Percentiles rank a stretch among this genome's conserved stretches.
Conservation (phyloP, 2,888 invertebrate genomes). For the Zhengitettix transpicula region DNA sequence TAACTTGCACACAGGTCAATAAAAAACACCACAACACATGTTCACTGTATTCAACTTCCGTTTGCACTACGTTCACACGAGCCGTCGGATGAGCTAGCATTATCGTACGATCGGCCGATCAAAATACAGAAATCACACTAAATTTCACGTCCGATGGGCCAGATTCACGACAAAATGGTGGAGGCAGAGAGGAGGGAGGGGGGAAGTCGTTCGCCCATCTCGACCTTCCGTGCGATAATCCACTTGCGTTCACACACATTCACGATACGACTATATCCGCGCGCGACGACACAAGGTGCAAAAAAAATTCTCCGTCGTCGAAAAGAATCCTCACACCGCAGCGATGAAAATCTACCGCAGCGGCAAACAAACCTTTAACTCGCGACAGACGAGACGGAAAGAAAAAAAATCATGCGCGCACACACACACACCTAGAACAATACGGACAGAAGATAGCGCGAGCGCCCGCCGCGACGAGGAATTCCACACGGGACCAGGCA, state of each 20-base stretch:
- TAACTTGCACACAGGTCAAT: neutral
- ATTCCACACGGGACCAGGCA: neutral
- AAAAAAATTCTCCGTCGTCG: no score
- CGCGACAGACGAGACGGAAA: neutral
- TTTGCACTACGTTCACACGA: no score
- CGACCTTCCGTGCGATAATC: neutral
- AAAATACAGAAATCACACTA: no score
- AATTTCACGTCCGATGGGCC: neutral
- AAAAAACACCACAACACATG: no score
- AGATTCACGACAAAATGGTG: constrained; percentile 26
- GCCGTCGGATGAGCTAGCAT: no score
- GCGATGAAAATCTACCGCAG: no score
- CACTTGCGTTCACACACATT: neutral
- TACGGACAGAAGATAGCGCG: constrained; percentile 3
- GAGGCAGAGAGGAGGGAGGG: constrained; percentile 11
- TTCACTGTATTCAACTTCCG: no score
- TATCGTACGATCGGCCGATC: no score
- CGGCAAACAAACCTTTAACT: no score
- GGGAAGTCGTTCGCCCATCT: constrained; percentile 3
- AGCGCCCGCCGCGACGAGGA: neutral
- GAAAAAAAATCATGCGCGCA: neutral
- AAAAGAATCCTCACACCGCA: no score
- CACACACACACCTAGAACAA: constrained; percentile 6
- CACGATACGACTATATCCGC: neutral
- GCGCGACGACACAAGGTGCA: no score